phyloP scores from a whole-genome alignment of 2,888 invertebrate species.

The Epirrhoe alternata region DNA sequence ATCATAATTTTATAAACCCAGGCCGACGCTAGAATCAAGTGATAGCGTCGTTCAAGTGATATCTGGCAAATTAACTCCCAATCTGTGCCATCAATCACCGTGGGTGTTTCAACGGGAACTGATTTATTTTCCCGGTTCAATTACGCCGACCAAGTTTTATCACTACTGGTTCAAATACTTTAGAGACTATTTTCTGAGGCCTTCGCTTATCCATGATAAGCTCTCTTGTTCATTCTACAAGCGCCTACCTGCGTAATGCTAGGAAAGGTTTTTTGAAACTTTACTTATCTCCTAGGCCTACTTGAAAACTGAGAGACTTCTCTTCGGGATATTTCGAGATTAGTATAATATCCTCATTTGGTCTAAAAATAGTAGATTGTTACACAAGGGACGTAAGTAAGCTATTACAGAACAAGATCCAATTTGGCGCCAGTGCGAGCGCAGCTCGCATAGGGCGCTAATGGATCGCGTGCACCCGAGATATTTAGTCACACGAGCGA shows the following conservation, averaged over 20 bases:
- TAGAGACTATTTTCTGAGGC: conserved; percentile 20
- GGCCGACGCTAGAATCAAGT: conserved; percentile 11
- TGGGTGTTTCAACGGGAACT: conserved; percentile 32
- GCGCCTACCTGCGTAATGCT: neutral
- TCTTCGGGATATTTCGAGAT: too few relatives aligned
- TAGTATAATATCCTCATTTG: too few relatives aligned
- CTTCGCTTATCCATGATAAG: neutral
- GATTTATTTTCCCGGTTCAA: conserved; percentile 32
- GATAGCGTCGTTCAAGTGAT: conserved; percentile 5
- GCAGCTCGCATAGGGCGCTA: too few relatives aligned
- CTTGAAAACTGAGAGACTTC: neutral
- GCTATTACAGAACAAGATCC: too few relatives aligned
- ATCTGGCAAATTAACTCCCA: conserved; percentile 33
- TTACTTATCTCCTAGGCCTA: neutral
- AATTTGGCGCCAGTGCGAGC: too few relatives aligned
- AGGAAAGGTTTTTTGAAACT: neutral
- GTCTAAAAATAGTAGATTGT: too few relatives aligned
- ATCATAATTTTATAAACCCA: neutral
- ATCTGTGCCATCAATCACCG: conserved; percentile 38
- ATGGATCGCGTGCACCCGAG: too few relatives aligned
- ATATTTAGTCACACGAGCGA: too few relatives aligned
- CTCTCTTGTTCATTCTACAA: neutral
- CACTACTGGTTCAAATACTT: conserved; percentile 21
- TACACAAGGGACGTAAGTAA: too few relatives aligned
- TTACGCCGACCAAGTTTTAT: conserved; percentile 38